Evolutionary conservation across 2,113 vertebrate genomes (phyloP), one percentile per base, ranked within the genome.

Genomic region (Melierax canorus): DNA sequence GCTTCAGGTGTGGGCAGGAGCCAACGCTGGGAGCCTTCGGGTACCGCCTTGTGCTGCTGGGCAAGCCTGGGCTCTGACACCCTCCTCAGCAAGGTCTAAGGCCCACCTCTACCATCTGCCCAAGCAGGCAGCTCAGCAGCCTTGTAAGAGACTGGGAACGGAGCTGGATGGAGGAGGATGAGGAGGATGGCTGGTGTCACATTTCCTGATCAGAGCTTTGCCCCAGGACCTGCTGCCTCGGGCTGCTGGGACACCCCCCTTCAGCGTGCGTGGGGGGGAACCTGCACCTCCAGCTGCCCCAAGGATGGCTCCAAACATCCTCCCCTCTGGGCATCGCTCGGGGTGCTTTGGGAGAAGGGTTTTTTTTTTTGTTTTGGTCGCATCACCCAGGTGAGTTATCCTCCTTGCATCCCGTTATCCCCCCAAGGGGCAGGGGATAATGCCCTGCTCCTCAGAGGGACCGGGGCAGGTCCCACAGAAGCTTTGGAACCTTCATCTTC

Each of bases 191-290:
- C 46, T 66, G 45, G 15, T 56, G 43, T 68, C 43, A 18, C 29
- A 36, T 7, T 77, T 11, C 34, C 39, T 12, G 29, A 55, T 29
- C 11, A 55, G 68, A 38, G 16, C 16, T 83, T 75, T 32, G 30
- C 43, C 69, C 67, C 59, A 1, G 26, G 58, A 86, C 48, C 41
- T 59, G 64, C 15, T 13, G 1, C 34, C 43, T 75, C 2, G 0
- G 58, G 58, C 64, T 81, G 58, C 27, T 36, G 39, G 38, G 16
- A 39, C 51, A 64, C 4, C 55, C 19, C 38, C 1, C 19, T 67
- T 46, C 1, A 3, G 74, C 4, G 5, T 15, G 12, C 3, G 0
- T 7, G 11, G 19, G 22, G 26, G 29, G n/a, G 11, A 11, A 26
- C 5, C 29, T 48, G 23, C 34, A 36, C 23, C 32, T 48, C 45